phyloP scores from a whole-genome alignment of 2,888 invertebrate genomes.

The Panzeria rudis region DNA sequence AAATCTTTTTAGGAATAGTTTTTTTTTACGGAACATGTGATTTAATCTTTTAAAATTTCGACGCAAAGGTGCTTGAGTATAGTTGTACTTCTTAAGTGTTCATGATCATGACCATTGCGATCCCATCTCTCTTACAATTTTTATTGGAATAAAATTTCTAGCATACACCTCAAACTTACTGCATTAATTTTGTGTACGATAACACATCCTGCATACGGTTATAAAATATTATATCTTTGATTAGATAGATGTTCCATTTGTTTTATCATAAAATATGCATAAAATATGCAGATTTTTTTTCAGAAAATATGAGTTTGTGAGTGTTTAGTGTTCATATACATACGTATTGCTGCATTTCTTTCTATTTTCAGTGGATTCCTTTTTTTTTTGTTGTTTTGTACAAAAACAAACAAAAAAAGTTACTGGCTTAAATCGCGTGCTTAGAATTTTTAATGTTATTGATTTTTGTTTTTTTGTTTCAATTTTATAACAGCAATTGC shows the following conservation, averaged over 20 bases:
- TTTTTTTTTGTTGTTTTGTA: conserved; percentile 6
- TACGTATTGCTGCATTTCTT: not conserved
- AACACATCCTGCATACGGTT: not conserved
- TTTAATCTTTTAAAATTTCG: no score
- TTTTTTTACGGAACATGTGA: no score
- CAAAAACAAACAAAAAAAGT: conserved; percentile 17
- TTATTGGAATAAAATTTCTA: not conserved
- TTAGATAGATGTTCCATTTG: conserved; percentile 2
- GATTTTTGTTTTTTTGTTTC: conserved; percentile 54
- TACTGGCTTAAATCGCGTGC: conserved; percentile 71
- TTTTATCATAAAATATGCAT: conserved; percentile 42
- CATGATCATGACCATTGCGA: no score
- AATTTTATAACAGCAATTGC: conserved; percentile 46
- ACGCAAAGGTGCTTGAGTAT: no score
- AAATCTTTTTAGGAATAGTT: no score
- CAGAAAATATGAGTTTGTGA: not conserved
- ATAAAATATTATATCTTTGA: not conserved
- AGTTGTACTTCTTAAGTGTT: no score
- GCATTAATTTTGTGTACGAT: not conserved
- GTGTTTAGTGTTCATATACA: not conserved
- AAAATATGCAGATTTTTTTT: conserved; percentile 33
- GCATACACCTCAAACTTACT: no score
- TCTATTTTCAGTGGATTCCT: conserved; percentile 10
- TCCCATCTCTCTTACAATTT: no score
- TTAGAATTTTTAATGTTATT: conserved; percentile 69